phyloP scores from a whole-genome alignment of 2,888 invertebrate genomes.

The Drosophila colorata region DNA sequence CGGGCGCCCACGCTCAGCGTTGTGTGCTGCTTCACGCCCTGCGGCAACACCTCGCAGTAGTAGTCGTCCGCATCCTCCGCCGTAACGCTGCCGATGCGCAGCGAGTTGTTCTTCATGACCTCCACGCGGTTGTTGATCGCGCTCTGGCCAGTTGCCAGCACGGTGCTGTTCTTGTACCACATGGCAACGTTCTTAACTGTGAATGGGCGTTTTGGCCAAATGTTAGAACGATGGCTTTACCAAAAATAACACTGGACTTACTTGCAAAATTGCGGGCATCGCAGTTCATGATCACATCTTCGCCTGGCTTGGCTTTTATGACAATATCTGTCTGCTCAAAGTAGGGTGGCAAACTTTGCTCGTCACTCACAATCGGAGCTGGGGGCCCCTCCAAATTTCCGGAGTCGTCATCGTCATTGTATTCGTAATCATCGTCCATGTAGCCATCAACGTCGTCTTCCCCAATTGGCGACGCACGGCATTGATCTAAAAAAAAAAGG shows the following conservation, averaged over 20 bases:
- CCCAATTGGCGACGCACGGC: constrained; percentile 47
- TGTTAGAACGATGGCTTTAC: neutral
- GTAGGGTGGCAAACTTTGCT: constrained; percentile 56
- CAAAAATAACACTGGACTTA: constrained; percentile 39
- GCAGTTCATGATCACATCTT: constrained; percentile 78
- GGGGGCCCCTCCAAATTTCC: constrained; percentile 18
- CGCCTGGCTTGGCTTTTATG: constrained; percentile 70
- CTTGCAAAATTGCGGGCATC: constrained; percentile 80
- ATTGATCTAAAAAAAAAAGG: constrained; percentile 31
- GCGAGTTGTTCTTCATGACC: constrained; percentile 76
- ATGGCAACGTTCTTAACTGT: constrained; percentile 78
- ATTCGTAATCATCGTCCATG: constrained; percentile 70
- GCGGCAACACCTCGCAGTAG: constrained; percentile 78
- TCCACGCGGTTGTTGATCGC: constrained; percentile 68
- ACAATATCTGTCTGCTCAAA: constrained; percentile 69
- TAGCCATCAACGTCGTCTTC: constrained; percentile 25
- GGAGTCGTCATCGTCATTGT: constrained; percentile 48
- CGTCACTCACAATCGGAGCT: neutral
- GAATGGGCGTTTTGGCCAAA: neutral
- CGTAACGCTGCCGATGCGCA: constrained; percentile 67
- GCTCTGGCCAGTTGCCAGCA: constrained; percentile 72
- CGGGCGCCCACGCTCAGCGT: constrained; percentile 69
- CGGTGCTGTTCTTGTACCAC: constrained; percentile 77
- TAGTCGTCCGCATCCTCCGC: constrained; percentile 79
- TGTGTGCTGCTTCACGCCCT: constrained; percentile 69